Evolutionary conservation across 2,113 vertebrate genomes (phyloP).

Genomic region (Malurus cyaneus): DNA sequence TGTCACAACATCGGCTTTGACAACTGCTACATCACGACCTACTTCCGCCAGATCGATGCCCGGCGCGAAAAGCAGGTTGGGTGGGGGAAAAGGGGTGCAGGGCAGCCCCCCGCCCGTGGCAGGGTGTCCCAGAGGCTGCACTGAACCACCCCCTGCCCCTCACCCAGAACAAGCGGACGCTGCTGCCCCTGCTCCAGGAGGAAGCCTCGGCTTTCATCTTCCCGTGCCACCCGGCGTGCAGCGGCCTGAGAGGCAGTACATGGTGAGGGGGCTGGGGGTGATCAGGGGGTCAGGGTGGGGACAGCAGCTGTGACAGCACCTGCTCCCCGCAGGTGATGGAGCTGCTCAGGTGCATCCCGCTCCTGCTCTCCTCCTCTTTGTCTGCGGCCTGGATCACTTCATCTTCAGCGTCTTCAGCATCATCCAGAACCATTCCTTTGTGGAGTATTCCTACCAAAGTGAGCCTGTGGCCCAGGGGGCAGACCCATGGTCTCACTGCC

Average conservation of each 20-base stretch:
- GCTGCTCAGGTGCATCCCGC: slow-evolving; percentile 69
- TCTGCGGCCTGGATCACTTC: slow-evolving; percentile 74
- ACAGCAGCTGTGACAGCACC: neutral
- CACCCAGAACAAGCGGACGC: slow-evolving; percentile 61
- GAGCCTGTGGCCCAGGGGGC: neutral
- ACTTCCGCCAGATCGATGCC: slow-evolving; percentile 82
- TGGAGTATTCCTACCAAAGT: slow-evolving; percentile 82
- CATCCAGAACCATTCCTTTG: slow-evolving; percentile 78
- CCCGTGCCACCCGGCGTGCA: slow-evolving; percentile 67
- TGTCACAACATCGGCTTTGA: slow-evolving; percentile 76
- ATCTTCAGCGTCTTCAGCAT: slow-evolving; percentile 79
- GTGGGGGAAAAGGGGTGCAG: neutral
- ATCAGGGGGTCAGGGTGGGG: fast-evolving
- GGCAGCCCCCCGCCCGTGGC: fast-evolving
- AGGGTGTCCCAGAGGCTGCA: neutral
- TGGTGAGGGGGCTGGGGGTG: slow-evolving; percentile 60
- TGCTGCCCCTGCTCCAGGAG: slow-evolving; percentile 75
- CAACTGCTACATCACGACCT: slow-evolving; percentile 84
- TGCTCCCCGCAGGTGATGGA: slow-evolving; percentile 62
- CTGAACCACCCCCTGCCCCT: fast-evolving
- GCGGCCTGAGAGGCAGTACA: slow-evolving; percentile 44
- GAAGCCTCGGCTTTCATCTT: slow-evolving; percentile 67
- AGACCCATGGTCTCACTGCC: neutral
- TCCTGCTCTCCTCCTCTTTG: slow-evolving; percentile 67
- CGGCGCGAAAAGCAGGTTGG: slow-evolving; percentile 74